Evolutionary conservation across 2,113 vertebrate genomes (phyloP), one percentile per base, ranked within the genome.

Genomic region (Isurus oxyrinchus): DNA sequence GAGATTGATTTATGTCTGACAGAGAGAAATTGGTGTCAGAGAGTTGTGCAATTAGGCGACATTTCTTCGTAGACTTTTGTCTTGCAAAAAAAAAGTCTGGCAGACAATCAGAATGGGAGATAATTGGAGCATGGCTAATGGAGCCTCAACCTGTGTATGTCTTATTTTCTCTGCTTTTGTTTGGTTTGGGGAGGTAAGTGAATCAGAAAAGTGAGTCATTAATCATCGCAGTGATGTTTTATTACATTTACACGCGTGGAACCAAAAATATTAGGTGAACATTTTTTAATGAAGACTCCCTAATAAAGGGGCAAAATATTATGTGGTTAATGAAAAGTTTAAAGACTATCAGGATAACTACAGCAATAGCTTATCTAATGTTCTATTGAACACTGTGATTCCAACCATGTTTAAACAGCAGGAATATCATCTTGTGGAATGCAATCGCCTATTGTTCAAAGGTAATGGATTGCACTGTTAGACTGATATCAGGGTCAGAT

Each of bases 1-100:
- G 88, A 91, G 88, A 59, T 91, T 91, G 88, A 91, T 91, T 91
- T 91, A 59, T 91, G 57, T 91, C 57, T 35, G 88, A 61, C 55
- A 31, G 88, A 27, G 55, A 91, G 31, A 91, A 59, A 35, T 91
- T 91, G 88, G 55, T 91, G 88, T 91, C 88, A 91, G 88, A 59
- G 87, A 35, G 11, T 91, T 16, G 88, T 35, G 88, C 88, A 91
- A 91, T 61, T 91, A 91, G 55, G 27, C 11, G 59, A 13, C 53
- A n/a, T 61, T 91, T 59, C 87, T 31, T 27, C 11, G 25, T 1
- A 11, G 87, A 55, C 55, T 90, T 90, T 14, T 35, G 53, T 14
- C 55, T 91, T 61, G 31, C 10, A 14, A 59, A 35, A 8, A 59
- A 8, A 87, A 61, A n/a, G 16, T 84, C 88, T 91, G 88, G 11